These are phyloP conservation scores for Tetranychus piercei DNA, from an alignment of 2,888 invertebrate genomes.

Conservation along the genomic window DNA sequence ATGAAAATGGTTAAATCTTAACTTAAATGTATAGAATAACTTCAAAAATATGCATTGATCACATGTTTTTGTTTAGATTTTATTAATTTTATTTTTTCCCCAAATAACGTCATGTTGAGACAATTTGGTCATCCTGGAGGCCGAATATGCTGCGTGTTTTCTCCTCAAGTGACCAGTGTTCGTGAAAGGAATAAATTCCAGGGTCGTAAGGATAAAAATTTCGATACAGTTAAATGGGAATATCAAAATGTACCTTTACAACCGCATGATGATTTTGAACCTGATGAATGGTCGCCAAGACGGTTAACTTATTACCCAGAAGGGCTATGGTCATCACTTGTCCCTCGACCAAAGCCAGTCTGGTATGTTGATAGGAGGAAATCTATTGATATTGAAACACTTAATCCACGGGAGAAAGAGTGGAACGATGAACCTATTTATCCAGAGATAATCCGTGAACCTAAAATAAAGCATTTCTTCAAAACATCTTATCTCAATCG, in stretches of 20 bases:
- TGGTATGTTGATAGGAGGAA: neutral
- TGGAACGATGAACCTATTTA: neutral
- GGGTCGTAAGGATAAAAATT: constrained; percentile 10
- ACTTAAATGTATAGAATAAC: too few species aligned
- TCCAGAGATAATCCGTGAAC: constrained; percentile 30
- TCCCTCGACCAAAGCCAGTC: neutral
- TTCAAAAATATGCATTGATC: too few species aligned
- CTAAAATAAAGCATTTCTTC: constrained; percentile 21
- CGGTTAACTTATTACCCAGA: constrained; percentile 24
- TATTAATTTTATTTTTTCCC: too few species aligned
- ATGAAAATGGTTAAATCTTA: too few species aligned
- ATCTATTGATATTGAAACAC: neutral
- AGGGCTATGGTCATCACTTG: neutral
- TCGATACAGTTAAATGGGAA: neutral
- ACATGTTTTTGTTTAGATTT: too few species aligned
- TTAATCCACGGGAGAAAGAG: neutral
- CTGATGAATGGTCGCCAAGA: constrained; percentile 21
- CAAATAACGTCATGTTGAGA: too few species aligned
- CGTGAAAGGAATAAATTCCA: neutral
- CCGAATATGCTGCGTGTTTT: too few species aligned
- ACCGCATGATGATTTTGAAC: constrained; percentile 8
- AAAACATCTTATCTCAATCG: constrained; percentile 31
- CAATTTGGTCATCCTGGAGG: too few species aligned
- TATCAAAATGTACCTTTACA: constrained; percentile 9
- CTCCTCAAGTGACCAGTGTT: neutral